Evolutionary conservation across 2,797 vertebrate genomes (phyloP).

Genomic region (Microtus obscurus): DNA sequence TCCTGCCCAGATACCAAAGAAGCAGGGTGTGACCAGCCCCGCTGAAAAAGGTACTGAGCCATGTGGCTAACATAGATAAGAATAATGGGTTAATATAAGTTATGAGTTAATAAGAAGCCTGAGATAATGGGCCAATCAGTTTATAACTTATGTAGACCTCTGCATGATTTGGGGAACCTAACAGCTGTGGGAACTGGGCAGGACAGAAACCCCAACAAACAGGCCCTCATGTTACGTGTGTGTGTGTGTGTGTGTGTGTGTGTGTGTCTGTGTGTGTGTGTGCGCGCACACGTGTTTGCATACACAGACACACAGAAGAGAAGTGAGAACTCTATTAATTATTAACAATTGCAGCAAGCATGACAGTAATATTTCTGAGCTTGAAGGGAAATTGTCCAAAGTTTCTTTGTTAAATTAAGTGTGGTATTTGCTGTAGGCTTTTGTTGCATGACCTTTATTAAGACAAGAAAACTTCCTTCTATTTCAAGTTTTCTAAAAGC

Average conservation of each 20-base stretch:
- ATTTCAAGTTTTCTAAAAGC: conserved; percentile 37
- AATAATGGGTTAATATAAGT: too few relatives aligned
- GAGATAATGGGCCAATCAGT: too few relatives aligned
- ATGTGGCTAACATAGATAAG: too few relatives aligned
- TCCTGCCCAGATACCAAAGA: too few relatives aligned
- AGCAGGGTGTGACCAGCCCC: too few relatives aligned
- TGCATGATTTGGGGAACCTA: too few relatives aligned
- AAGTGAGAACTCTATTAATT: conserved; percentile 14
- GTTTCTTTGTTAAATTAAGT: conserved; percentile 55
- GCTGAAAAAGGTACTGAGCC: too few relatives aligned
- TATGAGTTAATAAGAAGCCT: too few relatives aligned
- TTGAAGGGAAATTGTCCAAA: neutral
- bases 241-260: neutral
- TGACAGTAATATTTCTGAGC: neutral
- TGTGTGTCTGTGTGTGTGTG: neutral
- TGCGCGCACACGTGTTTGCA: neutral
- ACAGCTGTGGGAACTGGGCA: too few relatives aligned
- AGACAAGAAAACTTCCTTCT: conserved; percentile 27
- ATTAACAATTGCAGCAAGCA: neutral
- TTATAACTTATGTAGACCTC: too few relatives aligned
- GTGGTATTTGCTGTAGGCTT: conserved; percentile 40
- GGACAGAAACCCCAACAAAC: too few relatives aligned
- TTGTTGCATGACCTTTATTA: conserved; percentile 34
- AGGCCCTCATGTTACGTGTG: too few relatives aligned
- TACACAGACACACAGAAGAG: neutral